A percentile compares a stretch with the other conserved stretches of the same genome.
Evolutionary conservation across 2,797 vertebrate species (phyloP).

Genomic region (Taeniopygia guttata): DNA sequence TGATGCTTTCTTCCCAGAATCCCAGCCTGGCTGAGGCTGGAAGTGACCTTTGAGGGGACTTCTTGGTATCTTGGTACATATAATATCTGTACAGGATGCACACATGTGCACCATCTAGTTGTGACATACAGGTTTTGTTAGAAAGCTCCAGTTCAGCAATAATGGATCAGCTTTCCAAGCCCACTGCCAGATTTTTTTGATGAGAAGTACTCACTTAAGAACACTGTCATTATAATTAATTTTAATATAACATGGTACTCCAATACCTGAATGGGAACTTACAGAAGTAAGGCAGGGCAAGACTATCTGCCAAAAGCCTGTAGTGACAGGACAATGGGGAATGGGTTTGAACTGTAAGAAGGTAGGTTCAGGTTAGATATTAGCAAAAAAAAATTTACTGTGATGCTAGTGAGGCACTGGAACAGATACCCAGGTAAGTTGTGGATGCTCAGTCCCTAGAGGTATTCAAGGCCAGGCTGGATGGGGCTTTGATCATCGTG

Average conservation of each 20-base stretch:
- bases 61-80: fast-evolving
- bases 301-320: neutral
- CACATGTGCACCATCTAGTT: fast-evolving
- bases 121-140: neutral
- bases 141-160: neutral
- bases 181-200: neutral
- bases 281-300: neutral
- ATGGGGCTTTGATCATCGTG: neutral
- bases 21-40: fast-evolving
- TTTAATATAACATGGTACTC: neutral
- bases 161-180: neutral
- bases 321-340: neutral
- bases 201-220: neutral
- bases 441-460: neutral
- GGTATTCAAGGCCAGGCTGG: neutral
- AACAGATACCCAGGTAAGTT: neutral
- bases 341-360: neutral
- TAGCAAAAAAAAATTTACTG: fast-evolving
- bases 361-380: neutral
- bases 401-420: neutral
- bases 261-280: neutral
- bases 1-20: neutral
- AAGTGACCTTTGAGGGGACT: neutral
- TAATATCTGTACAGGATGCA: too few species aligned
- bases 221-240: too few species aligned